These are phyloP conservation scores for Lichenostomus cassidix DNA, from an alignment of 2,113 vertebrate species.

Conservation along the genomic window DNA sequence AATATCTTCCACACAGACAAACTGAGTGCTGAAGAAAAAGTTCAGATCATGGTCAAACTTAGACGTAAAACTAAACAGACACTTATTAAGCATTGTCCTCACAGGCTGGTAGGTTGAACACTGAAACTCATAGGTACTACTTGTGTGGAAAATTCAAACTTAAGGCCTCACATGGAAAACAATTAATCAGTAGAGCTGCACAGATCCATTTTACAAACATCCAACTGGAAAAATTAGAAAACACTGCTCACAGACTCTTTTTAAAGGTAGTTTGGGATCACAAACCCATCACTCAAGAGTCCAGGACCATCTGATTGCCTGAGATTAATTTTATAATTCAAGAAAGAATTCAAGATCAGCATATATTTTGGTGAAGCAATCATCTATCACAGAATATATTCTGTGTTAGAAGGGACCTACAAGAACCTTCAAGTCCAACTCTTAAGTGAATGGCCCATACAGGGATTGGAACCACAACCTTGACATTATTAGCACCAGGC, in stretches of 20 bases:
- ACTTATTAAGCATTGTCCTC: neutral
- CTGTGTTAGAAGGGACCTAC: neutral
- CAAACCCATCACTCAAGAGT: neutral
- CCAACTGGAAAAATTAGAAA: neutral
- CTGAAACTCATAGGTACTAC: neutral
- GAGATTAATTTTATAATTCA: neutral
- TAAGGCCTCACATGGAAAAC: neutral
- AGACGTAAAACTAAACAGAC: neutral
- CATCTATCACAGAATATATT: neutral
- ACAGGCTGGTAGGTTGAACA: neutral
- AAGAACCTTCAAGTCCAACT: neutral
- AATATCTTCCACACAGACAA: neutral
- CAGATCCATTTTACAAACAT: neutral
- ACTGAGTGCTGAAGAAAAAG: neutral
- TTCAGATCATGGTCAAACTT: neutral
- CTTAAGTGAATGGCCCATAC: neutral
- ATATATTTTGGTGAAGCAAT: neutral
- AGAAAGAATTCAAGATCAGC: neutral
- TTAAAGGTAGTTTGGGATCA: neutral
- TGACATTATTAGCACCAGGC: neutral
- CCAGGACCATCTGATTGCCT: neutral
- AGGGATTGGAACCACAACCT: neutral
- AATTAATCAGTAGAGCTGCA: neutral
- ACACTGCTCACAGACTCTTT: neutral
- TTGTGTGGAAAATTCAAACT: neutral